Conservation (phyloP, 2,888 invertebrate species). For the Mythimna vitellina region DNA sequence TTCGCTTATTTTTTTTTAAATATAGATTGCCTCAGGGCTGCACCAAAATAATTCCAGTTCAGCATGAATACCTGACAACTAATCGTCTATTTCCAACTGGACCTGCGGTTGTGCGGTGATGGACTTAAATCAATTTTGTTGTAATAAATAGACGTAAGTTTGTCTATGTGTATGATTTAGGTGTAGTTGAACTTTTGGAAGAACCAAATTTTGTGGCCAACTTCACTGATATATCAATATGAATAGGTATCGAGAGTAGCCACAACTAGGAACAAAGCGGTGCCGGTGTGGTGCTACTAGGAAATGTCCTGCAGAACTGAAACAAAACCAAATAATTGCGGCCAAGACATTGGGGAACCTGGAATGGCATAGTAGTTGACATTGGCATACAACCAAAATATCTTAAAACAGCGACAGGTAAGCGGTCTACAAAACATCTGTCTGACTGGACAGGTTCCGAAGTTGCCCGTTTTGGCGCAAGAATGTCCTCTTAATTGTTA, state of each 20-base stretch:
- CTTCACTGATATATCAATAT: background rate
- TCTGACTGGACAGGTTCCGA: slow-evolving; percentile 48
- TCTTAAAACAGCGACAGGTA: slow-evolving; percentile 31
- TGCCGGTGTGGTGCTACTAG: background rate
- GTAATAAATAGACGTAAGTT: too few species aligned
- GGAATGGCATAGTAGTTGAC: slow-evolving; percentile 15
- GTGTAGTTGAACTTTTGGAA: background rate
- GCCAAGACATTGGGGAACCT: slow-evolving; percentile 5
- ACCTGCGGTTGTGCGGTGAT: too few species aligned
- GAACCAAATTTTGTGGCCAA: background rate
- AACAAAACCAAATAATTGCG: slow-evolving; percentile 3
- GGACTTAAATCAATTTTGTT: too few species aligned
- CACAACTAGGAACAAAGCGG: too few species aligned
- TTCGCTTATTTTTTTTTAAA: too few species aligned
- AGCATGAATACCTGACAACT: too few species aligned
- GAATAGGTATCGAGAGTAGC: background rate
- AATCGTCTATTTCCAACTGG: too few species aligned
- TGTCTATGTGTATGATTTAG: too few species aligned
- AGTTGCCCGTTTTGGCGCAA: slow-evolving; percentile 38
- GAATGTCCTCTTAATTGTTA: slow-evolving; percentile 68
- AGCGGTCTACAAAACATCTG: slow-evolving; percentile 59
- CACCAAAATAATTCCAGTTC: too few species aligned
- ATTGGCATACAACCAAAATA: slow-evolving; percentile 45
- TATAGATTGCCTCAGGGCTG: too few species aligned
- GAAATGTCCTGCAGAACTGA: background rate